Evolutionary conservation across 2,888 invertebrate species (phyloP), one percentile per base, ranked within the genome.

Genomic region (Maniola hyperantus): DNA sequence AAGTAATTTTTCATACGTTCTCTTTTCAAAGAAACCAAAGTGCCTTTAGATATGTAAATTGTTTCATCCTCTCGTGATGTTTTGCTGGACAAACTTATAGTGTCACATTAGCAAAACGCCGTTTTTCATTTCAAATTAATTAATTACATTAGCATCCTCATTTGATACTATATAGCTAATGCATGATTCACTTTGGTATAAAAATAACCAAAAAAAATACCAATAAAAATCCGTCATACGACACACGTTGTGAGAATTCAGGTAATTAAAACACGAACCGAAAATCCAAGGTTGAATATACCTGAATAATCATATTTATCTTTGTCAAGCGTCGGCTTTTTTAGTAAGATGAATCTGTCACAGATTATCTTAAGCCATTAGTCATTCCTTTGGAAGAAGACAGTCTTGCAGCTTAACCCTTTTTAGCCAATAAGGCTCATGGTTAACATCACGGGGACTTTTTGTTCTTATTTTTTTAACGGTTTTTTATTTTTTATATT

Each of bases 361-460:
- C 81, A 90, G 92, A 92, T 92, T 89, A 91, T 92, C 91, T 90
- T 73, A 69, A 76, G 74, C 75, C 79, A 91, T 92, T 87, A 86
- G 73, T 92, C 90, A 92, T 89, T 89, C 85, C 87, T 88, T 89
- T 89, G 85, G 82, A 83, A 80, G 81, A 81, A 82, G 84, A 82
- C 87, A 87, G 85, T 89, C 85, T 91, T 89, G 90, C 91, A 91
- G 91, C 87, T 88, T 87, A 91, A 91, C 92, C 91, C 91, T 92
- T 92, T 90, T 91, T 89, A 91, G 85, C 91, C 91, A 90, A 89
- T 90, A 85, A 86, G 86, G 87, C 86, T 87, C 88, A 87, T 65
- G 84, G 83, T 85, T 87, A 84, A 86, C 85, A 85, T 87, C 83
- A 76, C 78, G 75, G 71, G 69, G 13, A 33, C 34, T 81, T 82